Evolutionary conservation across 2,113 vertebrate species (phyloP), one percentile per base, ranked within the genome.

Genomic region (Dryoscopus gambensis): DNA sequence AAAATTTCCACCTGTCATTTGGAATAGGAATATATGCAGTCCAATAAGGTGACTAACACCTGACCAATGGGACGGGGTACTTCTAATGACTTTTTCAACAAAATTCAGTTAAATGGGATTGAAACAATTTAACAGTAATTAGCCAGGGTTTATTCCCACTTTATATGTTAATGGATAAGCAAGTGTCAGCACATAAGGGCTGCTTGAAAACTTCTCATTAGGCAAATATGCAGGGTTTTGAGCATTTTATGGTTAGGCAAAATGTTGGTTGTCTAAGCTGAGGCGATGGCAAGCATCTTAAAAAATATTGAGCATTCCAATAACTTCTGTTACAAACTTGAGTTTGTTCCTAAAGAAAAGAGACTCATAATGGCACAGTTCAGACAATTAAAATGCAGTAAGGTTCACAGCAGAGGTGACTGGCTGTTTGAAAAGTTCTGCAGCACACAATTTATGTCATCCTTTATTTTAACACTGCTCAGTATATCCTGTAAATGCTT

Each of bases 401-500:
- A 93, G 39, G 30, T 95, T 90, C 85, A 49, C 39, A 76, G 39
- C 39, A 94, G 89, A 82, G 52, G 64, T 77, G 91, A 88, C 55
- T 37, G 84, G 20, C 84, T 96, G 55, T 93, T 91, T 63, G 85
- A 92, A 91, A 96, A 95, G 67, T 94, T 84, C 77, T 94, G 46
- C 18, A 70, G 71, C 53, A 73, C 49, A 87, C 55, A 84, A 91
- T 97, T 97, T 96, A 97, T 87, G 39, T 44, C 56, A 85, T 83
- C 79, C 70, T 97, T 84, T 89, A 71, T 93, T 97, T 98, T 94
- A 96, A 35, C 63, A 42, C 40, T 52, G 42, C 50, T 83, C 78
- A 56, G 65, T 94, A 86, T 87, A 91, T 84, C 39, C 93, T 95
- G 24, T 95, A 97, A 96, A 89, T 93, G 71, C 78, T 88, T 96